phyloP scores from a whole-genome alignment of 2,797 vertebrate species.

The Hoplostethus atlanticus region DNA sequence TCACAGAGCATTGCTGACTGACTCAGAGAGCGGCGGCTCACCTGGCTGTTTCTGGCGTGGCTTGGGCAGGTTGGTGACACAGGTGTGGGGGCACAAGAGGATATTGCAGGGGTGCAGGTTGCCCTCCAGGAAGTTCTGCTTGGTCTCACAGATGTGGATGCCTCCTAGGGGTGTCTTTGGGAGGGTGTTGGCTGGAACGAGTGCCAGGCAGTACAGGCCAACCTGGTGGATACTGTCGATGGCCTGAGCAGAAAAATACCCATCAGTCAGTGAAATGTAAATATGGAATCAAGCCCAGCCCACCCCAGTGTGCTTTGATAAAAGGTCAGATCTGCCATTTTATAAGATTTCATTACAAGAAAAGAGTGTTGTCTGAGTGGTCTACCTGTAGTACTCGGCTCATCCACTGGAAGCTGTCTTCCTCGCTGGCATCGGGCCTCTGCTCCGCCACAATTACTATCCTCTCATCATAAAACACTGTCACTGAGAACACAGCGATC shows the following conservation, averaged over 20 bases:
- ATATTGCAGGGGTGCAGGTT: slow-evolving; percentile 97
- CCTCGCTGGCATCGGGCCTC: slow-evolving; percentile 95
- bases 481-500: slow-evolving; percentile 97
- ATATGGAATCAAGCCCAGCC: no score
- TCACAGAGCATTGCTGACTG: background rate
- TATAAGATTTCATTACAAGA: background rate
- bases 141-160: slow-evolving; percentile 97
- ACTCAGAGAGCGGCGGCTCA: slow-evolving; percentile 25
- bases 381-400: slow-evolving; percentile 94
- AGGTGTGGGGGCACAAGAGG: slow-evolving; percentile 98
- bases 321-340: no score
- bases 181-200: slow-evolving; percentile 97
- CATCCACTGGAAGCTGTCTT: slow-evolving; percentile 99
- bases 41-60: slow-evolving; percentile 94
- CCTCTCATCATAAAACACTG: slow-evolving; percentile 97
- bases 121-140: slow-evolving; percentile 97
- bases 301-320: background rate
- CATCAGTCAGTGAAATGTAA: slow-evolving; percentile 2
- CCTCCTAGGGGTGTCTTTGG: slow-evolving; percentile 98
- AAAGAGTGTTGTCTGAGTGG: background rate
- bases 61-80: slow-evolving; percentile 97
- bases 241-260: slow-evolving; percentile 79
- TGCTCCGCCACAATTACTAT: slow-evolving; percentile 98
- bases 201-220: slow-evolving; percentile 97
- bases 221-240: slow-evolving; percentile 99